Evolutionary conservation across 2,113 vertebrate genomes (phyloP).

Genomic region (Hydropotes inermis): DNA sequence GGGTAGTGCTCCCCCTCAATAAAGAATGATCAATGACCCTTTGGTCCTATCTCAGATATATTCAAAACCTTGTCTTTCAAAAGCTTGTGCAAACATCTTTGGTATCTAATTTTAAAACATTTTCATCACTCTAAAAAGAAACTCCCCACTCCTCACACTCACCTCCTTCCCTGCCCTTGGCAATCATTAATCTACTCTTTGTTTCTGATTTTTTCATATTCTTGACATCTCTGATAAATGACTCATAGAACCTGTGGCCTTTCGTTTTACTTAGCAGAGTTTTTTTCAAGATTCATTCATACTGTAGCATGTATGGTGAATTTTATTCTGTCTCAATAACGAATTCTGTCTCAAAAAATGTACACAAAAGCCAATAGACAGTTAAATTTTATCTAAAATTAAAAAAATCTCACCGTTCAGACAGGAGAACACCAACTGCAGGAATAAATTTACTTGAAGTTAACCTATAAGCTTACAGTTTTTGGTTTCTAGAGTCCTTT

Average conservation of each 20-base stretch:
- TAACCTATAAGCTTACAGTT: not conserved
- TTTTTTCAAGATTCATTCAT: not conserved
- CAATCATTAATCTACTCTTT: not conserved
- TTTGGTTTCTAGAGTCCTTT: not conserved
- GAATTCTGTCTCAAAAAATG: not conserved
- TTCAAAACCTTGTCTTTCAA: not conserved
- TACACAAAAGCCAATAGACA: not conserved
- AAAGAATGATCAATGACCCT: not conserved
- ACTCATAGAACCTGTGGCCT: not conserved
- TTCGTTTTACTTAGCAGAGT: not conserved
- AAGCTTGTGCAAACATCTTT: not conserved
- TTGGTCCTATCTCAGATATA: not conserved
- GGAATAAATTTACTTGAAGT: not conserved
- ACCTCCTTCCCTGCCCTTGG: not conserved
- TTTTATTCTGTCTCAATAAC: not conserved
- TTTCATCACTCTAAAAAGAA: not conserved
- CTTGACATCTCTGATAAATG: not conserved
- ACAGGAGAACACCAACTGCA: not conserved
- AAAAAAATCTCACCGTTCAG: not conserved
- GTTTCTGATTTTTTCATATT: not conserved
- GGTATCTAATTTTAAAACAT: not conserved
- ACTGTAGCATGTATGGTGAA: not conserved
- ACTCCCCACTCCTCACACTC: not conserved
- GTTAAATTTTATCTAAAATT: not conserved
- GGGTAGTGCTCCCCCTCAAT: not conserved